phyloP scores from a whole-genome alignment of 2,888 invertebrate genomes.

The Microchrysa polita region DNA sequence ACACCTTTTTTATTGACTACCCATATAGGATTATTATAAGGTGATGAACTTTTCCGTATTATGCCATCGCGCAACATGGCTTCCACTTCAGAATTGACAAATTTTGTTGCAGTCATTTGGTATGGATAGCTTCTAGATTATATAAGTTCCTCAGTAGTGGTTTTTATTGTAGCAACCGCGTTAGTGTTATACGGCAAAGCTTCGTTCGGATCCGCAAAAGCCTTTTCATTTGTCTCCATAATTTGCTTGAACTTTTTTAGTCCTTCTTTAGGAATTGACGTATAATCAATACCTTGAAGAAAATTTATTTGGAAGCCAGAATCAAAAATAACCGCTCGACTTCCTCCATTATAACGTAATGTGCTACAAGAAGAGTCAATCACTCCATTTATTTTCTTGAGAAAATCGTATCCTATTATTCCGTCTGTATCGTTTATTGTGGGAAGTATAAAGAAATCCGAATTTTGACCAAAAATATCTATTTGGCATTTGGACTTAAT shows the following conservation, averaged over 20 bases:
- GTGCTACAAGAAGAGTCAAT: background rate
- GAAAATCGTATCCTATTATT: background rate
- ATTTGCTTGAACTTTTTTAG: too few relatives aligned
- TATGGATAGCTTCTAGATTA: constrained; percentile 6
- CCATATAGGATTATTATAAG: too few relatives aligned
- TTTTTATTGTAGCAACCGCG: background rate
- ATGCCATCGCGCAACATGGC: background rate
- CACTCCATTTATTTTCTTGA: background rate
- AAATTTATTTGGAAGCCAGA: background rate
- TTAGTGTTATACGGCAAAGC: background rate
- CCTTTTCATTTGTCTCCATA: background rate
- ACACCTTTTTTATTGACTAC: background rate
- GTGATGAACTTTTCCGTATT: background rate
- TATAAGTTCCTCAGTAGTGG: background rate
- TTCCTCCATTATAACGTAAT: background rate
- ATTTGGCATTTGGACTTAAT: background rate
- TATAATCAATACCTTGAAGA: background rate
- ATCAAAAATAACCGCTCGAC: background rate
- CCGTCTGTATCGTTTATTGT: background rate
- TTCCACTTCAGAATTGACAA: constrained; percentile 1
- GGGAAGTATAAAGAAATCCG: background rate
- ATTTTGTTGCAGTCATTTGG: too few relatives aligned
- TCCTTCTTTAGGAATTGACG: too few relatives aligned
- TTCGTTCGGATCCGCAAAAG: background rate
- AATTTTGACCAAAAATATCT: background rate